Percentiles rank a stretch among this genome's conserved stretches.
Conservation (phyloP, 2,113 vertebrate species). For the Sinosuthora webbiana region DNA sequence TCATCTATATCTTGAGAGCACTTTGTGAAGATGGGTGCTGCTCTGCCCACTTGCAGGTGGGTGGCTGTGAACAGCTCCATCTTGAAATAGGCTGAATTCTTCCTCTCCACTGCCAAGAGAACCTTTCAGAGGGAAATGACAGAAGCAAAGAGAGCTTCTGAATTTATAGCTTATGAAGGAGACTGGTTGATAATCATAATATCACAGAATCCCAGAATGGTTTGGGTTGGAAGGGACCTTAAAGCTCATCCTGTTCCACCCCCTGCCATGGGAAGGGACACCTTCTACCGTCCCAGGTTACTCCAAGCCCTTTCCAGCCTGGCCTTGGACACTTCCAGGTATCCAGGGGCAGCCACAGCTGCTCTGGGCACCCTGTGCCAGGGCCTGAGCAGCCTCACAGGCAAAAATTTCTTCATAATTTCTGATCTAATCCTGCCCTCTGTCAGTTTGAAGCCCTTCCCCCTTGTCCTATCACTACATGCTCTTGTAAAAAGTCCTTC, state of each 20-base stretch:
- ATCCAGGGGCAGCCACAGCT: not conserved
- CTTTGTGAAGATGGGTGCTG: not conserved
- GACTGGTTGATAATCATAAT: not conserved
- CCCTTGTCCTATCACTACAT: not conserved
- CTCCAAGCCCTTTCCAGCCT: fast-evolving
- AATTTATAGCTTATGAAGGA: not conserved
- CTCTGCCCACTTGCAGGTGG: not conserved
- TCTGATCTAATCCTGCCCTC: not conserved
- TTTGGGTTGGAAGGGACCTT: not conserved
- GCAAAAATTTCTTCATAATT: not conserved
- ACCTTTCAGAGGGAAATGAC: not conserved
- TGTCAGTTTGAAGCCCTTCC: not conserved
- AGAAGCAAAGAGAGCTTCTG: not conserved
- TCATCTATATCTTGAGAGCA: not conserved
- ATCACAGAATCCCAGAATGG: not conserved
- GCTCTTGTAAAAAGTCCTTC: not conserved
- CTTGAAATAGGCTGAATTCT: not conserved
- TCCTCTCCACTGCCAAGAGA: not conserved
- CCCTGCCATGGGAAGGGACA: not conserved
- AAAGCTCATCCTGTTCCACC: fast-evolving
- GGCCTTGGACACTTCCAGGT: not conserved
- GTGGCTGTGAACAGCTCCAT: not conserved
- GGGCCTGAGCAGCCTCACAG: fast-evolving
- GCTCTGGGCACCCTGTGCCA: not conserved
- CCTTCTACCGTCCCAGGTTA: fast-evolving